Evolutionary conservation across 2,888 invertebrate species (phyloP), one percentile per base, ranked within the genome.

Genomic region (Meiosimyza decipiens): DNA sequence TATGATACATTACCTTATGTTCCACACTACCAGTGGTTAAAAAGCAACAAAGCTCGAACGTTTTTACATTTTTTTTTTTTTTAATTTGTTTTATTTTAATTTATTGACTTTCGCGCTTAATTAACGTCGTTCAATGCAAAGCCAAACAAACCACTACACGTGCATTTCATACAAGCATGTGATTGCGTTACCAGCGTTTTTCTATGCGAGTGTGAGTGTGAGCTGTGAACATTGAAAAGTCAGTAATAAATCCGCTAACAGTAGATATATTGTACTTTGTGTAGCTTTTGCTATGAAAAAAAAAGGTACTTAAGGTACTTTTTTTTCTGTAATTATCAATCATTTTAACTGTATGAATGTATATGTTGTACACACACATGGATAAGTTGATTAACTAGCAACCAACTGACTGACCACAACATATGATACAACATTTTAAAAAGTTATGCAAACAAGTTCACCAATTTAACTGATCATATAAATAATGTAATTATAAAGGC

Each of bases 21-120:
- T 40, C 9, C 40, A 9, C 40, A 40, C 6, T 40, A 40, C 1
- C 40, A 40, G 0, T 28, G 28, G 3, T 28, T 28, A 40, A 6
- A 40, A 40, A 40, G 40, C 40, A 40, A 28, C 40, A 40, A 40
- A 28, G 28, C 40, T 40, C 9, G 9, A 40, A 40, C 1, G 9
- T 6, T 40, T 40, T 40, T 40, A 1, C 9, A 1, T 7, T 7
- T 40, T 40, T 40, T 40, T 40, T 40, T 40, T 40, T 40, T 40
- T 7, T 1, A 9, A 4, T 40, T 40, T 40, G 6, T 40, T 40
- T 40, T 9, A 40, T 40, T 40, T 40, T 40, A 40, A 40, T 40
- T 40, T 59, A 59, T 69, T 69, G 60, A 69, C 59, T 69, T 69
- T 69, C 50, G 28, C n/a, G 68, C 22, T 69, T 69, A 69, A 69